Percentiles rank a stretch among this genome's conserved stretches.
Conservation (phyloP, 2,113 vertebrate genomes). For the Puntigrus tetrazona region DNA sequence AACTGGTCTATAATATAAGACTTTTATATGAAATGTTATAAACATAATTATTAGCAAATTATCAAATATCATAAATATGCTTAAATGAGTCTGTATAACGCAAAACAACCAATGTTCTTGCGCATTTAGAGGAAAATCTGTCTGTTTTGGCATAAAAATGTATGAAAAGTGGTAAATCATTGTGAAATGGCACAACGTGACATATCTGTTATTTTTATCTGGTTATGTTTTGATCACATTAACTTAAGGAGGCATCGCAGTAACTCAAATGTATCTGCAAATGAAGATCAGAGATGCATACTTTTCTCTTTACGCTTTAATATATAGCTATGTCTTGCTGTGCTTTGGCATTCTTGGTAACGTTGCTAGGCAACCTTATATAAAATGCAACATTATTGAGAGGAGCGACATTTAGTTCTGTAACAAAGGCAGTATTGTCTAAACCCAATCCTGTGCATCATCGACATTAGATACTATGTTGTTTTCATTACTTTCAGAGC, state of each 20-base stretch:
- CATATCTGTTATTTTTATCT: background rate
- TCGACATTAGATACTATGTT: background rate
- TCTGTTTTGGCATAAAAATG: background rate
- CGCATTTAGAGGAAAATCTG: background rate
- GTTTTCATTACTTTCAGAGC: conserved; percentile 2
- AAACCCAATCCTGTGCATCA: background rate
- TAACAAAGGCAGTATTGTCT: conserved; percentile 3
- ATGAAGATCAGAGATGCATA: background rate
- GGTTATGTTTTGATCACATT: background rate
- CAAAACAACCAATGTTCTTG: background rate
- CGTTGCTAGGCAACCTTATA: background rate
- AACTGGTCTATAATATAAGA: no score
- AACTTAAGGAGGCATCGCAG: background rate
- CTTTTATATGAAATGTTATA: no score
- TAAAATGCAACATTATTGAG: background rate
- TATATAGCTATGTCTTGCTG: background rate
- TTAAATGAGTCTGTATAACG: background rate
- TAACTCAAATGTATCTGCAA: background rate
- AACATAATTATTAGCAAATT: no score
- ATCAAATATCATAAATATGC: no score
- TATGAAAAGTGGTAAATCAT: background rate
- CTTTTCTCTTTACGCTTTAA: background rate
- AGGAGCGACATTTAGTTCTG: background rate
- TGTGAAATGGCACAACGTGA: background rate
- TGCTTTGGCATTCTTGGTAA: background rate